A percentile compares a stretch with the other conserved stretches of the same genome.
phyloP scores from a whole-genome alignment of 2,113 vertebrate species.

The Alethe diademata region DNA sequence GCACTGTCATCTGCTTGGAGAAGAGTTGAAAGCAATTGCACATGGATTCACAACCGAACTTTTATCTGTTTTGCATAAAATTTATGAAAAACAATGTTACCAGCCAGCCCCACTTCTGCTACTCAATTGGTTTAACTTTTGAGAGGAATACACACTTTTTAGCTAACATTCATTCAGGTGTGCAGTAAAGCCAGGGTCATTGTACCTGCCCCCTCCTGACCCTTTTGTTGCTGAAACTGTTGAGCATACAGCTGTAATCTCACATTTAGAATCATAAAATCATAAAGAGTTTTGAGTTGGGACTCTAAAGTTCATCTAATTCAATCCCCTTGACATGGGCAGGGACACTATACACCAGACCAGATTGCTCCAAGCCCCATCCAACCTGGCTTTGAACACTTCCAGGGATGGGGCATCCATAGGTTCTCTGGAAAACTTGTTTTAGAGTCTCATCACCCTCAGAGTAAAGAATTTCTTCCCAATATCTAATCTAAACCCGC shows the following conservation, averaged over 20 bases:
- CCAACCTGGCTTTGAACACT: background rate
- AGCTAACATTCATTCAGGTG: background rate
- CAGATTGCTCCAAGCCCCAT: background rate
- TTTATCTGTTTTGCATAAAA: constrained; percentile 46
- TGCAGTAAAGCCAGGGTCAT: background rate
- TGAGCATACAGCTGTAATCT: background rate
- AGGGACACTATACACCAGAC: background rate
- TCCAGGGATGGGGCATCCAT: background rate
- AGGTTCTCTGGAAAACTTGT: background rate
- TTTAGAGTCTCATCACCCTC: background rate
- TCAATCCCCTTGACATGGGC: background rate
- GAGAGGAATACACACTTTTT: background rate
- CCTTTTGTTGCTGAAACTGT: background rate
- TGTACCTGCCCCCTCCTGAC: background rate
- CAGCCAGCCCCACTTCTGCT: background rate
- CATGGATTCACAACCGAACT: constrained; percentile 34
- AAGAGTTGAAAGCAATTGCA: constrained; percentile 59
- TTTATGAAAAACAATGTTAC: constrained; percentile 36
- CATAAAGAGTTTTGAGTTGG: background rate
- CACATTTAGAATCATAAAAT: background rate
- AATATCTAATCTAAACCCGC: background rate
- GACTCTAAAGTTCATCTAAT: background rate
- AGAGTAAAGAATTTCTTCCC: background rate
- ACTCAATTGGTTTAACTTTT: background rate
- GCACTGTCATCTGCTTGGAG: constrained; percentile 7